phyloP scores from a whole-genome alignment of 1,140 invertebrate species.

The Drosophila mojavensis region DNA sequence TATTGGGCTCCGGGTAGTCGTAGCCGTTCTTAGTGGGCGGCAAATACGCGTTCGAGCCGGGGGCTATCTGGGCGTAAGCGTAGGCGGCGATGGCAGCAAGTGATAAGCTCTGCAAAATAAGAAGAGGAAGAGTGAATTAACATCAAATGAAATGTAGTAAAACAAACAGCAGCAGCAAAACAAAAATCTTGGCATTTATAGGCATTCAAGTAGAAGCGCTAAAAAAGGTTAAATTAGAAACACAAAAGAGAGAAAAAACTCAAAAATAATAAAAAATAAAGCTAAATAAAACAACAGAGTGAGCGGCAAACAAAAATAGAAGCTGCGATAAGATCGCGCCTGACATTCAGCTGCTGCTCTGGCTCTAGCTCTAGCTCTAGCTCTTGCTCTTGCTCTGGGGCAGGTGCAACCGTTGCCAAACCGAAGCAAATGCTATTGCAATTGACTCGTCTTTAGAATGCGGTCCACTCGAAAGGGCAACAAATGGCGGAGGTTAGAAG shows the following conservation, averaged over 20 bases:
- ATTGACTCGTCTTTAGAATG: slow-evolving; percentile 66
- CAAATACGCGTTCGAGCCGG: slow-evolving; percentile 87
- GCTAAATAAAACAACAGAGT: slow-evolving; percentile 36
- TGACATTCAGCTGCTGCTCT: slow-evolving; percentile 66
- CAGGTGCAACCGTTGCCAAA: slow-evolving; percentile 34
- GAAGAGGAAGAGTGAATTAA: slow-evolving; percentile 10
- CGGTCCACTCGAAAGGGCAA: slow-evolving; percentile 61
- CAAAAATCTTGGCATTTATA: slow-evolving; percentile 34
- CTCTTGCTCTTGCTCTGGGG: slow-evolving; percentile 51
- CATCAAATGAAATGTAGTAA: slow-evolving; percentile 17
- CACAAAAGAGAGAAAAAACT: slow-evolving; percentile 22
- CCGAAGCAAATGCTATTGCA: slow-evolving; percentile 30
- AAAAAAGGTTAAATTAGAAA: slow-evolving; percentile 62
- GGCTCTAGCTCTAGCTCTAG: slow-evolving; percentile 44
- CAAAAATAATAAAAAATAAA: too few species aligned
- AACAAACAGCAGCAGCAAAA: neutral
- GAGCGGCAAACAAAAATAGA: slow-evolving; percentile 75
- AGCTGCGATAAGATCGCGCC: slow-evolving; percentile 66
- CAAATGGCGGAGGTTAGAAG: slow-evolving; percentile 69
- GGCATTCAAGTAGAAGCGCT: slow-evolving; percentile 17
- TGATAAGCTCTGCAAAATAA: slow-evolving; percentile 73
- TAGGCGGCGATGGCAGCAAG: slow-evolving; percentile 73
- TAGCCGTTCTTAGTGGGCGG: slow-evolving; percentile 85
- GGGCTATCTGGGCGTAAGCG: slow-evolving; percentile 78
- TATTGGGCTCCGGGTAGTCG: slow-evolving; percentile 73